Base-by-base conservation (phyloP, 2,888 invertebrate genomes). In the Fragum fragum region DNA sequence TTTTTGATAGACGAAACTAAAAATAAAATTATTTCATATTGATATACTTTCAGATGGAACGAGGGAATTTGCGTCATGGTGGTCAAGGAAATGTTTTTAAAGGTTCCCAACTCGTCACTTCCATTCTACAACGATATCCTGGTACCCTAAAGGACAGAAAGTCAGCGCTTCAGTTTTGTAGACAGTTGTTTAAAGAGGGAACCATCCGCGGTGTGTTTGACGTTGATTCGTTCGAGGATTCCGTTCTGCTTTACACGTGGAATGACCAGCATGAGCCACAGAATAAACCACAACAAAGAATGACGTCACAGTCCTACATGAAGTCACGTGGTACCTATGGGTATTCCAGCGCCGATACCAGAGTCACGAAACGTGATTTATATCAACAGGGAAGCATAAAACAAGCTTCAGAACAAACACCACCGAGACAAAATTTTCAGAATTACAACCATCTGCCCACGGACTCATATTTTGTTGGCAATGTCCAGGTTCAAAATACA, bases 41-140 rank as follows among this genome's bases (percentile, higher is more conserved):
- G 14, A 16, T 68, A 26, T 68, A 23, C 36, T 89, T 90, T 57
- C 89, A 91, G 91, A 90, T 90, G 90, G 89, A 88, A 73, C 83
- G 86, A 74, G 79, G 83, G 52, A 78, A 84, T 55, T 76, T 82
- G 29, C 78, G 79, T 16, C 74, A 75, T 78, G 89, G 85, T 68
- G 81, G 87, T 36, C 90, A 87, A 59, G 79, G 87, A 36, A 83
- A 91, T 72, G 90, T 91, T 7, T 93, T 93, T 81, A 92, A 91
- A 85, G 93, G 93, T 6, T 91, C 91, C 18, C 89, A 91, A 32
- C 85, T 93, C 53, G 91, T 93, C n/a, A 88, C 91, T n/a, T 89
- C 90, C 14, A 87, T 93, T 39, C 82, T 92, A 57, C 92, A 93
- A 66, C 88, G 90, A 9, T 88, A 92, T 79, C 89, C 90, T 0